Base-by-base conservation (phyloP, 30 jellyfish, hydroid and myxozoan genomes). In the Aurelia aurita complex sp. Pacific region DNA sequence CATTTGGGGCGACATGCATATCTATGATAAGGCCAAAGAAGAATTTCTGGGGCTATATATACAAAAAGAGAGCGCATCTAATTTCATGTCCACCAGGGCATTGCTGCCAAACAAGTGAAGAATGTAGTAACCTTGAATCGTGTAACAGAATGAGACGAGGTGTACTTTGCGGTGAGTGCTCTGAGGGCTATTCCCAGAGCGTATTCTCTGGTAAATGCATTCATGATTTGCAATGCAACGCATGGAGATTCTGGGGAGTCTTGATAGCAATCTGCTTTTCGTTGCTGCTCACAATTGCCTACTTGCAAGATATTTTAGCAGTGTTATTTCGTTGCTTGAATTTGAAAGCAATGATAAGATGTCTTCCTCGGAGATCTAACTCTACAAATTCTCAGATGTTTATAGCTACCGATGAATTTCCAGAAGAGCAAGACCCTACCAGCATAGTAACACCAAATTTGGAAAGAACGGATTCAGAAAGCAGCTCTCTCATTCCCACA, bases 21-120 rank as follows among this genome's bases (percentile, higher is more conserved):
- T 14, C 17, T 7, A 64, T 18, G 1, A 75, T 75, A 11, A 29
- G 18, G 40, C 85, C 85, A 18, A 53, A 53, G 57, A 40, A 61
- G 3, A 75, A 75, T 23, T 75, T 75, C 60, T 75, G 85, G 85
- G 85, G 85, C 0, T 75, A 75, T 13, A 46, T 75, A 18, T 64
- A 75, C 61, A 54, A 57, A 11, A 36, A 34, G n/a, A 34, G 19
- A 4, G 74, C 62, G 11, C 29, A 35, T 65, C 18, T 75, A 55
- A 19, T 54, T 34, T 40, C 13, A 13, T 75, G 85, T 59, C 85
- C 85, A 23, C 74, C 85, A 18, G 74, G 62, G n/a, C 52, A 75
- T 33, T 75, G 85, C 35, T 75, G 85, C 61, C 85, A 75, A 54
- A 34, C 5, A 2, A 10, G 60, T 0, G 33, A 54, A 8, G 16